Evolutionary conservation across 1,140 invertebrate species (phyloP).

Genomic region (Brachionus calyciflorus): DNA sequence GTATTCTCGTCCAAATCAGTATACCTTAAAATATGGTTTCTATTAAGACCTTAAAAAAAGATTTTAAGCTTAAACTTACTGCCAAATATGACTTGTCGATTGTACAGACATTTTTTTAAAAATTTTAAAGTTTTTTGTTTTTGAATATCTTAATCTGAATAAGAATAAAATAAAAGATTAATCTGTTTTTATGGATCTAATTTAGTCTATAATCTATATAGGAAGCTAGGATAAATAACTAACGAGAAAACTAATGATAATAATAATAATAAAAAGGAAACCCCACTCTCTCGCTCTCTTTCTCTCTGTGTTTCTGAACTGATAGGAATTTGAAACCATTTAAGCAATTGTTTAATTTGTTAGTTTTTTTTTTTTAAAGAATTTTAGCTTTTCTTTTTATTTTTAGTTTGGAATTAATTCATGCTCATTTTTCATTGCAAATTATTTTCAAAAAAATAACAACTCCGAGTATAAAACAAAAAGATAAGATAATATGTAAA

Average conservation of each 20-base stretch:
- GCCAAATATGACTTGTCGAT: constrained; percentile 7
- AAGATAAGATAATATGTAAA: too few species aligned
- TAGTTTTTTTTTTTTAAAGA: neutral
- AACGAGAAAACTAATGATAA: neutral
- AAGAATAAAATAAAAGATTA: neutral
- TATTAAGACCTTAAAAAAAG: neutral
- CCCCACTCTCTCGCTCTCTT: neutral
- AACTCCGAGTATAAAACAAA: too few species aligned
- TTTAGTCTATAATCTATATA: neutral
- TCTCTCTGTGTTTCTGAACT: neutral
- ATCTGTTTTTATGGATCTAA: neutral
- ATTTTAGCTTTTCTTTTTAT: too few species aligned
- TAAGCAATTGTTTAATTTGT: constrained; percentile 32
- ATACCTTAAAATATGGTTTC: neutral
- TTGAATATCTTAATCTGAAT: too few species aligned
- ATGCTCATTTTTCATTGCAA: too few species aligned
- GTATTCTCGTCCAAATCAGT: neutral
- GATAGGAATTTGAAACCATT: constrained; percentile 13
- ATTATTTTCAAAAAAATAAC: too few species aligned
- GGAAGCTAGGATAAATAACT: neutral
- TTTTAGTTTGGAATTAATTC: too few species aligned
- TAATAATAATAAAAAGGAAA: too few species aligned
- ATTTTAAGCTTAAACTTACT: neutral
- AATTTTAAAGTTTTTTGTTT: neutral
- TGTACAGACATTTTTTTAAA: neutral